phyloP scores from a whole-genome alignment of 2,888 invertebrate species.

The Leptogaster cylindrica region DNA sequence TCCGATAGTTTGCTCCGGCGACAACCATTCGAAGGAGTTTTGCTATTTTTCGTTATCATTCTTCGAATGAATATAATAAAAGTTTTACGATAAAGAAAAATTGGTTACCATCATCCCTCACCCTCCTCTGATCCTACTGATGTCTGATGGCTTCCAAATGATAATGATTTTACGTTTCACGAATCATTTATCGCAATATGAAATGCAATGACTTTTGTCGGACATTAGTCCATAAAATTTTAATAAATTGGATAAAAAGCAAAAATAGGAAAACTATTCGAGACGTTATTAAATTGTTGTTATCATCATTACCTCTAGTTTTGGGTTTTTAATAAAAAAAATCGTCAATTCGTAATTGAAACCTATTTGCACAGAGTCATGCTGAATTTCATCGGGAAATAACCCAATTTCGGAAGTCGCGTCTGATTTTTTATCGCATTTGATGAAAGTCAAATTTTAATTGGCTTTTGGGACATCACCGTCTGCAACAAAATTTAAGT shows the following conservation, averaged over 20 bases:
- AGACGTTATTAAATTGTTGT: constrained; percentile 11
- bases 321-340: no score
- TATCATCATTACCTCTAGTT: no score
- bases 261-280: neutral
- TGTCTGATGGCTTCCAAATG: constrained; percentile 16
- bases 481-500: no score
- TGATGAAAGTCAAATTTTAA: no score
- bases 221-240: neutral
- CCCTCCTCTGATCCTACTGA: neutral
- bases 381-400: no score
- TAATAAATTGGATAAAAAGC: neutral
- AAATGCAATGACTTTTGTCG: neutral
- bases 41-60: constrained; percentile 14
- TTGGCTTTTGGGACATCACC: no score
- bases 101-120: no score
- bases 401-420: no score
- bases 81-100: constrained; percentile 26
- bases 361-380: no score
- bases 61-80: constrained; percentile 23
- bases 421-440: no score
- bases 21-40: neutral
- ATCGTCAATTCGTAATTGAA: no score
- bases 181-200: neutral
- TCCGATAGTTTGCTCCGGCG: constrained; percentile 11
- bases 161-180: constrained; percentile 23